Evolutionary conservation across 2,113 vertebrate genomes (phyloP), one percentile per base, ranked within the genome.

Genomic region (Erythrocebus patas): DNA sequence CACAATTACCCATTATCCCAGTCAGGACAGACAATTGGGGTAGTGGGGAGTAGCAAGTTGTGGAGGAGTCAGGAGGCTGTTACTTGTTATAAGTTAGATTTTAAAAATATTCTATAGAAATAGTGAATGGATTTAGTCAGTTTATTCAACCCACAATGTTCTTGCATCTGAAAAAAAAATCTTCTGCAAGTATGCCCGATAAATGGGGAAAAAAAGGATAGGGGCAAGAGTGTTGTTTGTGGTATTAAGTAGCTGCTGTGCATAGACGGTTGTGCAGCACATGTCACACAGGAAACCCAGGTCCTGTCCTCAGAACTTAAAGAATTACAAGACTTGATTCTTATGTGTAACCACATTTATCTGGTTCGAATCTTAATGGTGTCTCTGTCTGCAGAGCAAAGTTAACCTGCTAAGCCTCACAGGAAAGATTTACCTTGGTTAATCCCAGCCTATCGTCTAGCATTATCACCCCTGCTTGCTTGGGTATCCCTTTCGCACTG

Each of bases 1-100:
- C 79, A 98, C 97, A 98, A 96, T 94, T 76, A 94, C 91, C 93
- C 73, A 90, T 98, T 97, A 82, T 97, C 93, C 94, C 83, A 83
- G 89, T 50, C 79, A 38, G 50, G 80, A 80, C 81, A 83, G 95
- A 95, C 91, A 97, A 70, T 96, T 8, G 83, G 80, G 43, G 80
- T 32, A 57, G 40, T 20, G 30, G 93, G 81, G 76, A 90, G 91
- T 22, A 17, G 27, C 0, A n/a, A 61, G 72, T 32, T 57, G 89
- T 64, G 61, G 82, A 73, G 91, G 94, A 92, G 89, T 25, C 89
- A 96, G 96, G 61, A 38, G 95, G 78, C 91, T 91, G 78, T 91
- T 93, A 5, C 97, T 98, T 48, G 75, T 87, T 86, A 0, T 1
- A 83, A 96, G 90, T 76, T 81, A 84, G 80, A 79, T 78, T 97